phyloP scores from a whole-genome alignment of 2,888 invertebrate species.

The Prenolepis imparis region DNA sequence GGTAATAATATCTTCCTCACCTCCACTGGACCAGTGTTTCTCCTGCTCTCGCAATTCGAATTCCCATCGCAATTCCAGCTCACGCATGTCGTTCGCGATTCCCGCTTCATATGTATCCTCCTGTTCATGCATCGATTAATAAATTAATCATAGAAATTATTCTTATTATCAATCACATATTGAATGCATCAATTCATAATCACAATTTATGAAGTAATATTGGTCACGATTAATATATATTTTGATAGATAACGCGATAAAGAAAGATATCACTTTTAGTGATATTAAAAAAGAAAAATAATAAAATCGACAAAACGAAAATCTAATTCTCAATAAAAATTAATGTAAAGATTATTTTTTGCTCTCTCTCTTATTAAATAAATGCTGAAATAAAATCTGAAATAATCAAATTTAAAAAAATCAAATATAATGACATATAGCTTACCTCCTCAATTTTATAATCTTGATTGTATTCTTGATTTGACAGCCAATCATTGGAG shows the following conservation, averaged over 20 bases:
- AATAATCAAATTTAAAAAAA: too few species aligned
- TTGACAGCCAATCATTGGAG: slow-evolving; percentile 78
- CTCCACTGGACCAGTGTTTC: slow-evolving; percentile 88
- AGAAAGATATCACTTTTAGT: neutral
- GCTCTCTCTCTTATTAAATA: neutral
- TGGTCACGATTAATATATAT: neutral
- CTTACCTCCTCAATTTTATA: slow-evolving; percentile 84
- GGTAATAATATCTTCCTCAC: slow-evolving; percentile 86
- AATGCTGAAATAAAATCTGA: neutral
- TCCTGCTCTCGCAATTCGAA: slow-evolving; percentile 90
- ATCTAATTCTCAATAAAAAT: neutral
- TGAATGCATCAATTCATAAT: neutral
- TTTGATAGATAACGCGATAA: neutral
- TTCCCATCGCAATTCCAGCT: slow-evolving; percentile 89
- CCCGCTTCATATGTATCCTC: slow-evolving; percentile 89
- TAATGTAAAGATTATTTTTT: neutral
- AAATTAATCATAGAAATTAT: neutral
- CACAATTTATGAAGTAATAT: neutral
- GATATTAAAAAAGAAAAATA: neutral
- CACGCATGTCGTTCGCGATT: slow-evolving; percentile 90
- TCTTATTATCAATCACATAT: neutral
- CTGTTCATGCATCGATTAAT: slow-evolving; percentile 74
- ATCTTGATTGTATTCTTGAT: slow-evolving; percentile 81
- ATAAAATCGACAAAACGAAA: neutral
- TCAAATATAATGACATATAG: neutral